Base-by-base conservation (phyloP, 2,888 invertebrate genomes). In the Dusona sp. region DNA sequence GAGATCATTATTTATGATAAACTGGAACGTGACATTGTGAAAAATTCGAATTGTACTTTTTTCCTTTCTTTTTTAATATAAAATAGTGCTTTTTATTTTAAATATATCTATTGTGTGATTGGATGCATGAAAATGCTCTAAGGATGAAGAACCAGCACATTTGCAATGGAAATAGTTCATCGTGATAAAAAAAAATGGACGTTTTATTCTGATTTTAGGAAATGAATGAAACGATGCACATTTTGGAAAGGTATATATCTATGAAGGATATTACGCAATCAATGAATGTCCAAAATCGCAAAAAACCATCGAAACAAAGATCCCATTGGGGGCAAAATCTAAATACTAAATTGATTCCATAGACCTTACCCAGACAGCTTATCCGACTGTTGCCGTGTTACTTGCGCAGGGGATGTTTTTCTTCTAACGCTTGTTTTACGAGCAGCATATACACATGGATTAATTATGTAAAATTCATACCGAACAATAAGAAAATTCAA, bases 391-490 rank as follows among this genome's bases (percentile, higher is more conserved):
- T 94, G 92, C 82, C 91, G 92, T 89, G 89, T 91, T 89, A 92
- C 90, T 90, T 93, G 92, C 83, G 95, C 97, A 79, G 97, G 97
- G 86, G 97, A 96, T 90, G 96, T 96, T 95, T 97, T 97, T 94
- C 97, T 96, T 93, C 97, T 96, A 93, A 97, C 96, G 95, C 97
- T 97, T 89, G 84, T 57, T 91, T 92, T 89, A 90, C 91, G 91
- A 93, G 93, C 93, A 94, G 94, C 93, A 90, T 90, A 91, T 90
- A 92, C 90, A 92, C 91, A 90, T 90, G 84, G 91, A 91, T 84
- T 82, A 84, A 84, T 79, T 54, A 78, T 45, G 68, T 45, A 61
- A 80, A 79, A 79, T 80, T 87, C 75, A 38, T 51, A 87, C 72
- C 73, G 61, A 57, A 79, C 19, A 77, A 81, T 25, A 38, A 75